Base-by-base conservation (phyloP, 2,888 invertebrate species). In the Alsophila aescularia region DNA sequence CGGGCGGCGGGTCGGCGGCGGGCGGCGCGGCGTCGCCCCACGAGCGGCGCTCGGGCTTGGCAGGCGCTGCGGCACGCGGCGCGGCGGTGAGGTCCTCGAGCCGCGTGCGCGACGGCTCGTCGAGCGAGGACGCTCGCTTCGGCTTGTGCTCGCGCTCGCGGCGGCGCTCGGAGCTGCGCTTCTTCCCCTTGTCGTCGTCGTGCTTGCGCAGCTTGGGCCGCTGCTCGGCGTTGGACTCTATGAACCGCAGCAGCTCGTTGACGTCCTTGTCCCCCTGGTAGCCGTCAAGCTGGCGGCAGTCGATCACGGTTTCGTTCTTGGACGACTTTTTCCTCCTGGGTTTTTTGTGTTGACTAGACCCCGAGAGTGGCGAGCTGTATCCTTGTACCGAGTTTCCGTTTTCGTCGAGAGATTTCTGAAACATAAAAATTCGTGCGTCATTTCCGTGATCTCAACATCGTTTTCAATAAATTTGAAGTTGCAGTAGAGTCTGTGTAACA, bases 241-340 rank as follows among this genome's bases (percentile, higher is more conserved):
- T 96, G 77, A 95, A 97, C 66, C 95, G 94, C 58, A 97, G 92
- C 64, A 97, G 90, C 73, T 93, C 94, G 76, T 96, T 95, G 32
- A 97, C 93, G 66, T 96, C 94, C 79, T 95, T 95, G 75, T 95
- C 94, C 58, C 96, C 95, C 58, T 96, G 94, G 88, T 96, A 96
- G 8, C 97, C 97, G 73, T 94, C 95, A 56, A 96, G 94, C 64
- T 94, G 93, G 71, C 94, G 79, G 73, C 93, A 87, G 92, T 84
- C 87, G 73, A 90, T 90, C 41, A 90, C 88, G 80, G 92, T 89
- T 85, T 93, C 90, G 87, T 93, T 91, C 85, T 93, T 91, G 71
- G 92, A 88, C 62, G 90, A 89, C 86, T 93, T 93, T 90, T 93
- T 93, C 81, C 93, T 92, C 61, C 90, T 74, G 55, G 86, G 87